Conservation (phyloP, 2,888 invertebrate genomes). For the Noctua janthe region DNA sequence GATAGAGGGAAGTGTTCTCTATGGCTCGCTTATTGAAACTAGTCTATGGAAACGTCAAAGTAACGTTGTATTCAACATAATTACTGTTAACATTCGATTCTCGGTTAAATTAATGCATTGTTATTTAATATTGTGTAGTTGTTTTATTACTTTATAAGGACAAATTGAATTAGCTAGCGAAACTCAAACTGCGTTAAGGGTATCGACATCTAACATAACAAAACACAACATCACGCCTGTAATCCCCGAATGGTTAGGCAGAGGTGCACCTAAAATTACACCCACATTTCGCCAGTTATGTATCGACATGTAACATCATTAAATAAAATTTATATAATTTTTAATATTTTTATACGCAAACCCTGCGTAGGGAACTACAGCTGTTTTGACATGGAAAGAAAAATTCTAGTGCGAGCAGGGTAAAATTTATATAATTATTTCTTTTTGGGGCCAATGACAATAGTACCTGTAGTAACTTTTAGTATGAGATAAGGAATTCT, state of each 20-base stretch:
- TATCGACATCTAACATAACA: no score
- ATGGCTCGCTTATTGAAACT: not conserved
- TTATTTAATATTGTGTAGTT: not conserved
- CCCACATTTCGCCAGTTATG: no score
- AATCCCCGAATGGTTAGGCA: no score
- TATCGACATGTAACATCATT: not conserved
- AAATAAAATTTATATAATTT: not conserved
- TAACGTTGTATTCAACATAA: not conserved
- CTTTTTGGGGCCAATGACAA: not conserved
- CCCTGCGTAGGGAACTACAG: no score
- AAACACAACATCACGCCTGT: no score
- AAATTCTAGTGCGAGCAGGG: no score
- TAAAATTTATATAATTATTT: not conserved
- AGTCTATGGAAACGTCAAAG: slow-evolving; percentile 6
- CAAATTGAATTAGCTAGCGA: not conserved
- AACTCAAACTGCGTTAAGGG: not conserved
- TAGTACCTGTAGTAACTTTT: not conserved
- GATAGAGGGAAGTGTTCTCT: no score
- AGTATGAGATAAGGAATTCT: not conserved
- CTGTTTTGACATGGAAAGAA: no score
- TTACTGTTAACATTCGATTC: slow-evolving; percentile 11
- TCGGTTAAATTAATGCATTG: slow-evolving; percentile 3
- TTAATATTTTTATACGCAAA: not conserved
- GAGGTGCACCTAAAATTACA: no score
- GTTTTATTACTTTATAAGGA: not conserved